phyloP scores from a whole-genome alignment of 2,113 vertebrate genomes.

The Spheniscus mendiculus region DNA sequence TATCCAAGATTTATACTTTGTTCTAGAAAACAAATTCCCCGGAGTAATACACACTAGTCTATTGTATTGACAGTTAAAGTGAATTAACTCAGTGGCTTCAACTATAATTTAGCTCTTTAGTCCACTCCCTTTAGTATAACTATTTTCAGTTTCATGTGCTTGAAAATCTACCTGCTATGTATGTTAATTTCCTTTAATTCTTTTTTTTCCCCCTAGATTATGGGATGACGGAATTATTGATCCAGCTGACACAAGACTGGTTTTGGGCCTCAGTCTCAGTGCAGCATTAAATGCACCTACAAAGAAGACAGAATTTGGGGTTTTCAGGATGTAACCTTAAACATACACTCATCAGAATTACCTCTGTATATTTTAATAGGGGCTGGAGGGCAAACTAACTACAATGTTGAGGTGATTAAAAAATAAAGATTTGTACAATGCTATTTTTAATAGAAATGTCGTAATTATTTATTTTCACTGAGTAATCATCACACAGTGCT shows the following conservation, averaged over 20 bases:
- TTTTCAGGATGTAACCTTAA: conserved; percentile 88
- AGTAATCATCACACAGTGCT: not conserved
- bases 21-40: not conserved
- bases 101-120: not conserved
- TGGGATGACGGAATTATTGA: conserved; percentile 99
- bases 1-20: not conserved
- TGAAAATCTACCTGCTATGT: not conserved
- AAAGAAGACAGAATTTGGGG: conserved; percentile 90
- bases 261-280: conserved; percentile 93
- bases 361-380: not conserved
- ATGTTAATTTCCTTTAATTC: not conserved
- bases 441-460: not conserved
- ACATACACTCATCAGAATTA: not conserved
- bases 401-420: not conserved
- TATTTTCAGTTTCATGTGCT: not conserved
- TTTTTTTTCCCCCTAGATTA: conserved; percentile 70
- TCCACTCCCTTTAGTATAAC: not conserved
- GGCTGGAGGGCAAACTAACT: not conserved
- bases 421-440: not conserved
- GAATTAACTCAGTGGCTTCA: not conserved
- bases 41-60: not conserved
- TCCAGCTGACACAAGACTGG: conserved; percentile 91
- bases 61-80: not conserved
- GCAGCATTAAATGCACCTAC: conserved; percentile 90
- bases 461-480: not conserved